phyloP scores from a whole-genome alignment of 2,113 vertebrate species.

The Dasyprocta punctata region DNA sequence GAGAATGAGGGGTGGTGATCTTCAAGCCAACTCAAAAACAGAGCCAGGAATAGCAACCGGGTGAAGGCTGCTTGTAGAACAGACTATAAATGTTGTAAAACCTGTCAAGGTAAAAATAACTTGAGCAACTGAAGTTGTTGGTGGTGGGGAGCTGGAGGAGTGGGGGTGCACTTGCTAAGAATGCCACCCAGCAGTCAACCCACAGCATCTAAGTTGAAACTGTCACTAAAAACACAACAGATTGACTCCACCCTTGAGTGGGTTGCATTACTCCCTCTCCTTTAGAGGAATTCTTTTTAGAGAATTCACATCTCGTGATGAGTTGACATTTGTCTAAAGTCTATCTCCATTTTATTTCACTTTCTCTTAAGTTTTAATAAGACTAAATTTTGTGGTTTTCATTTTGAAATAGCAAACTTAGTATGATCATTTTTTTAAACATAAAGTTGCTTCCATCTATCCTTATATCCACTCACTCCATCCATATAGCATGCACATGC shows the following conservation, averaged over 20 bases:
- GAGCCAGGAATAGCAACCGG: conserved; percentile 52
- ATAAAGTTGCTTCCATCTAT: background rate
- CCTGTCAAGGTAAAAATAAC: conserved; percentile 64
- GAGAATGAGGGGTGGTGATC: background rate
- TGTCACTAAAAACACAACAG: background rate
- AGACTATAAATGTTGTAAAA: conserved; percentile 62
- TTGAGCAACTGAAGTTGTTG: conserved; percentile 9
- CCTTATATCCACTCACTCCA: no score
- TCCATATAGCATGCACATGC: background rate
- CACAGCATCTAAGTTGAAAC: background rate
- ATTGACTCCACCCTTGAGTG: background rate
- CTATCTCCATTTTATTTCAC: background rate
- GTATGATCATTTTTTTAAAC: background rate
- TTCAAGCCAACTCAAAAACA: background rate
- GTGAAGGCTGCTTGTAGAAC: conserved; percentile 44
- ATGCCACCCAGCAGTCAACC: background rate
- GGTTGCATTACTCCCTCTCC: background rate
- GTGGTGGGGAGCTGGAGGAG: background rate
- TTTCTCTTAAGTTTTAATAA: conserved; percentile 1
- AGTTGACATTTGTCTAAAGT: conserved; percentile 4
- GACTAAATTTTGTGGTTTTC: conserved; percentile 23
- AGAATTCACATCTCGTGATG: background rate
- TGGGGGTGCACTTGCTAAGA: background rate
- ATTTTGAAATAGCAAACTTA: conserved; percentile 10
- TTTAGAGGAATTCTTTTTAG: background rate